Base-by-base conservation (phyloP, 2,888 invertebrate genomes). In the Hemithea aestivaria region DNA sequence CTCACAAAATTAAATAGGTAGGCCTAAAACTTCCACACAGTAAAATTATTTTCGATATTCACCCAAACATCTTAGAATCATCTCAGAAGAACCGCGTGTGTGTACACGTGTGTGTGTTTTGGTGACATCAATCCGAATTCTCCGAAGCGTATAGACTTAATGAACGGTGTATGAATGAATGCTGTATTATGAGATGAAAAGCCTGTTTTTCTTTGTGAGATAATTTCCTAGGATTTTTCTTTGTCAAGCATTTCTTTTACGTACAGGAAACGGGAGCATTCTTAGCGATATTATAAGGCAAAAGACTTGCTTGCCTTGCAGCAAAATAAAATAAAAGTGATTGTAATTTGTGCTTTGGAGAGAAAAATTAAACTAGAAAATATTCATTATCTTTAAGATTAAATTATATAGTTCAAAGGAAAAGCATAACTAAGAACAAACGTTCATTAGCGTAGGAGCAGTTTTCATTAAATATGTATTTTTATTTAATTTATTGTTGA, bases 91-190 rank as follows among this genome's bases (percentile, higher is more conserved):
- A 10, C 9, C 16, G 25, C 6, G 40, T 41, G 31, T 36, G 28
- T 2, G 7, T 7, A 16, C 6, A 25, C 10, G 23, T 21, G 32
- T 31, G 27, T 36, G 20, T 25, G n/a, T 32, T 40, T 32, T 39
- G 32, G 35, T 32, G 46, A 43, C 48, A 51, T 51, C 40, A 45
- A 48, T 44, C 33, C 31, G 34, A 20, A 43, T 42, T 45, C 34
- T 31, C 39, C 42, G 42, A 35, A 35, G 45, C 40, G 42, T 28
- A 38, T 31, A 45, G 47, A 43, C 42, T 47, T 66, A 66, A 66
- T 63, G 65, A 66, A 60, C 42, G 37, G 48, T 43, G 50, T 45
- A 51, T 41, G 49, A 48, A 45, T 49, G 45, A 40, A 46, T 47
- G 48, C 44, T 43, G 40, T 44, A 44, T 46, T 48, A 43, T 40